Evolutionary conservation across 2,797 vertebrate genomes (phyloP).

Genomic region (Sciaenops ocellatus): DNA sequence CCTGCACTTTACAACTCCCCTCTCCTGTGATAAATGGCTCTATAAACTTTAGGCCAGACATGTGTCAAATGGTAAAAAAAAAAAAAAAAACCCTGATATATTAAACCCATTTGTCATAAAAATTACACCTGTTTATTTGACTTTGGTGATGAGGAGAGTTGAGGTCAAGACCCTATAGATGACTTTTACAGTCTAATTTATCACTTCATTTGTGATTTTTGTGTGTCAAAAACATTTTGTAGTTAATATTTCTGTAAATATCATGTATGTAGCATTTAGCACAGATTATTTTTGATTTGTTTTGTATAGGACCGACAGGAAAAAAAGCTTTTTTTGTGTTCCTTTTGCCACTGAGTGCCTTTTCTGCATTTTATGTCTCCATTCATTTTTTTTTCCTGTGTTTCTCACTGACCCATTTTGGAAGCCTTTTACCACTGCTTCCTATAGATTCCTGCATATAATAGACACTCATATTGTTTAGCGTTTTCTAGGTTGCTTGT

Average conservation of each 20-base stretch:
- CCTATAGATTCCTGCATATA: neutral
- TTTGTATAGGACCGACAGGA: too few species aligned
- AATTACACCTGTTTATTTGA: neutral
- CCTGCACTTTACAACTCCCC: constrained; percentile 35
- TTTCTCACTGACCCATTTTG: neutral
- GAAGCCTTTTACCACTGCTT: neutral
- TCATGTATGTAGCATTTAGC: neutral
- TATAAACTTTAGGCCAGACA: constrained; percentile 5
- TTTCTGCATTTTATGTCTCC: too few species aligned
- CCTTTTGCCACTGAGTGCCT: too few species aligned
- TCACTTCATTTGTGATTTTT: neutral
- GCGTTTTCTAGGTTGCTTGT: neutral
- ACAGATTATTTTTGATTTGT: neutral
- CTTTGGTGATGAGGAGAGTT: neutral
- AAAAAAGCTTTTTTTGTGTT: too few species aligned
- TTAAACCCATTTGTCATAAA: neutral
- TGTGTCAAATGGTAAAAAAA: neutral
- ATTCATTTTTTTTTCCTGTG: too few species aligned
- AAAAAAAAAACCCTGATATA: neutral
- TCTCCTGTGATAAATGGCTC: constrained; percentile 1
- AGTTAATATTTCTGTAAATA: neutral
- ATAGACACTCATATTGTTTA: neutral
- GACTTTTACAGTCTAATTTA: neutral
- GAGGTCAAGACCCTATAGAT: neutral
- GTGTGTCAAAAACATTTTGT: neutral